Base-by-base conservation (phyloP, 2,797 vertebrate genomes). In the Gephyroberyx darwinii region DNA sequence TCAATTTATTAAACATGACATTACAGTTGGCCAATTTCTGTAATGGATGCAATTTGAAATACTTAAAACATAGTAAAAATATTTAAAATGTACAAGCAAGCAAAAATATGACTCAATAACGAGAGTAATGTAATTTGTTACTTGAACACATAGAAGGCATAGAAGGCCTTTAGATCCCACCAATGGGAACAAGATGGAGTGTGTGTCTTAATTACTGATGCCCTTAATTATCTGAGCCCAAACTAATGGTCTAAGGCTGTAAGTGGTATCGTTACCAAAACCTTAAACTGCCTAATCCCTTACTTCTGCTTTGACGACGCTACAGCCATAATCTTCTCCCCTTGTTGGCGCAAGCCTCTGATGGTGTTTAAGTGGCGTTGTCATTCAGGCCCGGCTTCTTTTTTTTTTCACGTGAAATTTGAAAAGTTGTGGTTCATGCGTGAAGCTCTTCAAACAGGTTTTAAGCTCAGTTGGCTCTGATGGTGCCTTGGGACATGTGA, bases 371-470 rank as follows among this genome's bases (percentile, higher is more conserved):
- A 54, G n/a, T 19, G 2, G 22, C 5, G 5, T 57, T 57, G 71
- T 80, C 69, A 52, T 62, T 71, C 57, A 43, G 56, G 66, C 71
- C 26, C 26, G 26, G 2, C 4, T 26, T 26, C 3, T 26, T 51
- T 58, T 66, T 77, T 65, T 63, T 47, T 26, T n/a, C 2, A 47
- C 45, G 5, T n/a, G 37, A 69, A 68, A 47, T 78, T 69, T 68
- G 71, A 79, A 55, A 22, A 47, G 9, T 37, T 0, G 8, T 45
- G 8, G 64, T 56, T 79, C 48, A 64, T 41, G 48, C 53, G 0
- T 68, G 60, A 71, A 54, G 62, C 72, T 65, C 65, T 26, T 60
- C 63, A 53, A 71, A 58, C 83, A 72, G 80, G 65, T 77, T 78
- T 26, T 55, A 59, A 54, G 68, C 55, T 39, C 72, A 20, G 0